Conservation (phyloP, 2,113 vertebrate species). For the Pachycephala philippinensis region DNA sequence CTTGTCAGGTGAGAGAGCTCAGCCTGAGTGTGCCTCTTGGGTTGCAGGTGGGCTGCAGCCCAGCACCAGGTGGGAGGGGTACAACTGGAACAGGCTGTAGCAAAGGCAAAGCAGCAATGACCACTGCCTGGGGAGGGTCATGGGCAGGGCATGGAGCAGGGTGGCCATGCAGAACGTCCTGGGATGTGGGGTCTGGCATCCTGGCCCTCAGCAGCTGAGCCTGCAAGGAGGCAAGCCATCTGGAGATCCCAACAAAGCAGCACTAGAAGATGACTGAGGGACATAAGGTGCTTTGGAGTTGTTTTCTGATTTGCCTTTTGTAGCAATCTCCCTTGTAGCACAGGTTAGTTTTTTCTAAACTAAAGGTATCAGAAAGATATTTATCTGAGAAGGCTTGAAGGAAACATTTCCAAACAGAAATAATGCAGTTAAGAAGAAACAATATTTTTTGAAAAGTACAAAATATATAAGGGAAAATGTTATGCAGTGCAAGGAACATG, state of each 20-base stretch:
- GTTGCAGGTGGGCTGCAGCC: neutral
- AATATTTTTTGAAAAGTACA: neutral
- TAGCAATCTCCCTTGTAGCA: neutral
- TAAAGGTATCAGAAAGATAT: neutral
- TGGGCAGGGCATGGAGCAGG: neutral
- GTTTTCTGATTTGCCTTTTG: neutral
- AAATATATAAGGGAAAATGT: neutral
- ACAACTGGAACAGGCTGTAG: neutral
- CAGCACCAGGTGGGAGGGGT: neutral
- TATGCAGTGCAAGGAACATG: neutral
- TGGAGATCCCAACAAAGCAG: neutral
- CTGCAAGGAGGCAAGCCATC: neutral
- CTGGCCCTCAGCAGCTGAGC: neutral
- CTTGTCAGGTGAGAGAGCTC: rapidly evolving
- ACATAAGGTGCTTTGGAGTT: neutral
- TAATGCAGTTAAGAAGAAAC: neutral
- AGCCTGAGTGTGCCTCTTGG: neutral
- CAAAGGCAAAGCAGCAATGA: neutral
- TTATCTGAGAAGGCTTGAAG: neutral
- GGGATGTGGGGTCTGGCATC: rapidly evolving
- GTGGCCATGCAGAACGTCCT: rapidly evolving
- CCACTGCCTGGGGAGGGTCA: neutral
- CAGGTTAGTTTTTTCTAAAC: neutral
- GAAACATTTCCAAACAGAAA: neutral
- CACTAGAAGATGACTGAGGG: neutral